These are phyloP conservation scores for Sitobion miscanthi DNA, from an alignment of 1,140 invertebrate species.

Conservation along the genomic window DNA sequence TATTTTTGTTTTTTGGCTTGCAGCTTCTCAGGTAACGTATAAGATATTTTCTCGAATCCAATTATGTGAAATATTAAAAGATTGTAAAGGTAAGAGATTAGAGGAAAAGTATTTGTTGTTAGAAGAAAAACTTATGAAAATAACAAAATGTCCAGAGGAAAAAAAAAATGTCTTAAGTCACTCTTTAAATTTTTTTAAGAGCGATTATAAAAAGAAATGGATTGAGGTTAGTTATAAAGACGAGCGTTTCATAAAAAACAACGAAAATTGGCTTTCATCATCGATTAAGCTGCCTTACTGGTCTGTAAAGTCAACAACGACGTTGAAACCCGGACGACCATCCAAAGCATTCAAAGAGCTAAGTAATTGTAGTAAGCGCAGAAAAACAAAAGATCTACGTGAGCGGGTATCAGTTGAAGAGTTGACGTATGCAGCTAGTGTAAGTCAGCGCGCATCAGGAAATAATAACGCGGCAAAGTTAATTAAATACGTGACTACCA, in stretches of 20 bases:
- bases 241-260: background rate
- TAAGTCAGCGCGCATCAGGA: background rate
- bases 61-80: background rate
- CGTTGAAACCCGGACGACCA: background rate
- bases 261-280: background rate
- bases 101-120: background rate
- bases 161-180: background rate
- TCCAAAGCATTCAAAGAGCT: background rate
- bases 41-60: background rate
- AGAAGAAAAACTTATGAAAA: background rate
- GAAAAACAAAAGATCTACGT: background rate
- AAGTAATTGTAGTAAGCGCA: background rate
- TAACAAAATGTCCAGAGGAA: background rate
- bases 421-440: background rate
- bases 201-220: background rate
- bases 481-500: background rate
- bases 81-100: background rate
- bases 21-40: background rate
- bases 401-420: background rate
- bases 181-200: background rate
- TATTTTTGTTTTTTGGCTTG: background rate
- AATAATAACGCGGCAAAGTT: background rate
- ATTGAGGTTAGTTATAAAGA: background rate
- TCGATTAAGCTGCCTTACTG: background rate
- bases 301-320: background rate